These are phyloP conservation scores for Oryzias sinensis DNA, from an alignment of 2,797 vertebrate genomes.

Conservation along the genomic window DNA sequence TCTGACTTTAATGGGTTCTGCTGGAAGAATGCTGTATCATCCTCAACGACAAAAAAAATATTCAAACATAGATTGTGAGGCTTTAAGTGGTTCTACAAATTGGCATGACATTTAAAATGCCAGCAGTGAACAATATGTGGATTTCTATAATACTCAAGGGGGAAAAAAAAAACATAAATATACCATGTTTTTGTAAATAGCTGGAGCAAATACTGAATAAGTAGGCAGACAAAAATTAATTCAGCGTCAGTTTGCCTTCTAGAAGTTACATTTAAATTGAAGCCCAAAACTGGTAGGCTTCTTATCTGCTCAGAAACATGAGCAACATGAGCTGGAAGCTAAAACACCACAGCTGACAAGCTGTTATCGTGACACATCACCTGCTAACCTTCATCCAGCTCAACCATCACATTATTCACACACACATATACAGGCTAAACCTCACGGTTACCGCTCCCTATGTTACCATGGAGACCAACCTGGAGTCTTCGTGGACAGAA, in stretches of 20 bases:
- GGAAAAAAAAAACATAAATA: no score
- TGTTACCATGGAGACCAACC: constrained; percentile 62
- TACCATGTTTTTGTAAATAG: no score
- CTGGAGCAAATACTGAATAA: no score
- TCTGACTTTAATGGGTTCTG: no score
- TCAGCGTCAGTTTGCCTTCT: not conserved
- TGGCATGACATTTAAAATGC: no score
- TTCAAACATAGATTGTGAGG: no score
- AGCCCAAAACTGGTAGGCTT: not conserved
- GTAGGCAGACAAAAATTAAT: no score
- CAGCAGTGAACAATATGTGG: no score
- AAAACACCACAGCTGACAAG: constrained; percentile 17
- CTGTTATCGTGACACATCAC: constrained; percentile 28
- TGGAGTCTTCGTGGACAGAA: constrained; percentile 49
- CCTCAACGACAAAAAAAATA: no score
- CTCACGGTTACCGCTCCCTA: constrained; percentile 30
- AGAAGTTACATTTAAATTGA: not conserved
- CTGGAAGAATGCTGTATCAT: no score
- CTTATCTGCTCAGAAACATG: constrained; percentile 1
- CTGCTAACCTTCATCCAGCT: constrained; percentile 16
- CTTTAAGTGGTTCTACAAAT: no score
- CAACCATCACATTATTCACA: constrained; percentile 4
- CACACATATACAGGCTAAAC: constrained; percentile 12
- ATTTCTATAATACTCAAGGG: no score
- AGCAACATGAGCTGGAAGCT: not conserved